phyloP scores from a whole-genome alignment of 2,797 vertebrate genomes.

The Brachymystax lenok region DNA sequence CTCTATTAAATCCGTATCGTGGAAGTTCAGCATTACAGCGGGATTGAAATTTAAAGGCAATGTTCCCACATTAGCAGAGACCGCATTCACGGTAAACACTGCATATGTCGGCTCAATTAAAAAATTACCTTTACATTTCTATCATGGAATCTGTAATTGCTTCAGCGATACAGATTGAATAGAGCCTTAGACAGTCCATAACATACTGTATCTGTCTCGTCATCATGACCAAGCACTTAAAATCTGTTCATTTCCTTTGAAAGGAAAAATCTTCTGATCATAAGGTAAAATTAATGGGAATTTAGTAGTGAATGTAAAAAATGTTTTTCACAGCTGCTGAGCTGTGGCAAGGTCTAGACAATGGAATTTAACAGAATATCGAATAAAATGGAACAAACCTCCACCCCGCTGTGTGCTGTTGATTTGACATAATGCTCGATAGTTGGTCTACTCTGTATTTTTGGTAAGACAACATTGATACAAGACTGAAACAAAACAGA shows the following conservation, averaged over 20 bases:
- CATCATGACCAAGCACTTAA: constrained; percentile 65
- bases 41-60: too few relatives aligned
- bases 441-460: too few relatives aligned
- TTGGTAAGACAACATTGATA: not conserved
- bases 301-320: constrained; percentile 76
- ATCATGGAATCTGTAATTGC: too few relatives aligned
- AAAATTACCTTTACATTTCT: too few relatives aligned
- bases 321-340: constrained; percentile 52
- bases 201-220: constrained; percentile 51
- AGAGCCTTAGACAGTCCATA: too few relatives aligned
- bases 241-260: constrained; percentile 57
- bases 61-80: too few relatives aligned
- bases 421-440: too few relatives aligned
- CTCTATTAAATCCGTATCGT: too few relatives aligned
- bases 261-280: constrained; percentile 63
- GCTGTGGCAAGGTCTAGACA: constrained; percentile 68
- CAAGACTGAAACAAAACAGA: constrained; percentile 17
- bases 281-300: constrained; percentile 70
- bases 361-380: constrained; percentile 73
- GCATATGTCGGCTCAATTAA: too few relatives aligned
- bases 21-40: too few relatives aligned
- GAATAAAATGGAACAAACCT: constrained; percentile 72
- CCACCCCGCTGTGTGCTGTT: not conserved
- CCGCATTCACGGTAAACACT: too few relatives aligned
- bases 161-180: too few relatives aligned